Percentiles rank a stretch among this genome's conserved stretches.
phyloP scores from a whole-genome alignment of 2,113 vertebrate genomes.

The Macroglossus sobrinus region DNA sequence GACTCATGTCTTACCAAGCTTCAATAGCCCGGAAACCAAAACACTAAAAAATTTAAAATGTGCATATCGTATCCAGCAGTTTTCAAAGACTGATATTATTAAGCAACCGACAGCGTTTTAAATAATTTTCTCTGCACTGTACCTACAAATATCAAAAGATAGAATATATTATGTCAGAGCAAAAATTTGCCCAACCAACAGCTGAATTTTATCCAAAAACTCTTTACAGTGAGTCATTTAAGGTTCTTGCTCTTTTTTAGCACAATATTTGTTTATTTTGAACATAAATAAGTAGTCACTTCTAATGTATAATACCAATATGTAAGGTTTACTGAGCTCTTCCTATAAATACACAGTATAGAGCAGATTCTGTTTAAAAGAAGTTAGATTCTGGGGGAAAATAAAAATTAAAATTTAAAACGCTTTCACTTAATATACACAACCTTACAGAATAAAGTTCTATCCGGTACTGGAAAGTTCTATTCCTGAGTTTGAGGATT shows the following conservation, averaged over 20 bases:
- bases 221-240: not conserved
- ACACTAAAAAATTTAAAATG: not conserved
- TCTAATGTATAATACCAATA: not conserved
- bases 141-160: not conserved
- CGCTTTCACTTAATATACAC: not conserved
- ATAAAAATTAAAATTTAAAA: constrained; percentile 14
- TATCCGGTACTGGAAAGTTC: not conserved
- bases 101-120: not conserved
- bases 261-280: not conserved
- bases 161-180: not conserved
- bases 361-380: not conserved
- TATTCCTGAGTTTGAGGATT: not conserved
- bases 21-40: not conserved
- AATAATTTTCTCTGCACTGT: not conserved
- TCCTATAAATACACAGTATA: not conserved
- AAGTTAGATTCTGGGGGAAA: not conserved
- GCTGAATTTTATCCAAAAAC: not conserved
- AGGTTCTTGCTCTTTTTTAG: not conserved
- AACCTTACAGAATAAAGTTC: not conserved
- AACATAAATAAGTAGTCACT: not conserved
- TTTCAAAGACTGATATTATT: not conserved
- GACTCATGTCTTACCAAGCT: not conserved
- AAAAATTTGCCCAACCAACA: not conserved
- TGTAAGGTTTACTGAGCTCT: not conserved
- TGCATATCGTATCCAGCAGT: not conserved